Evolutionary conservation across 2,113 vertebrate species (phyloP), one percentile per base, ranked within the genome.

Genomic region (Chitala chitala): DNA sequence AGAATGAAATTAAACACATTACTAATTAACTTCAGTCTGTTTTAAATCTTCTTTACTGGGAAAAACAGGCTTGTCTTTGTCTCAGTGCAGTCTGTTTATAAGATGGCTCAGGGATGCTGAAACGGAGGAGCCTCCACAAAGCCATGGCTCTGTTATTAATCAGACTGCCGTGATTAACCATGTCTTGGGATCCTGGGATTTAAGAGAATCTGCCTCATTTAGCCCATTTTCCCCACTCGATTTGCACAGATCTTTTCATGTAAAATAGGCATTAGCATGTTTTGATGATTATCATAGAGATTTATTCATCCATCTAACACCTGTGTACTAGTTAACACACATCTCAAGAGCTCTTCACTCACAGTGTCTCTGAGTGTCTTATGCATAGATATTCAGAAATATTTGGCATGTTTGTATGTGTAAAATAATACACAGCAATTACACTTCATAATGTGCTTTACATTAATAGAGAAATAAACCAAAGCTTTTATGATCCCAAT

Each of bases 271-370:
- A 63, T 38, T 36, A 63, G 56, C 56, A 59, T 17, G 56, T 59
- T 17, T 24, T 59, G 20, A 33, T 59, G 56, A 59, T 59, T 17
- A 59, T 59, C 33, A 59, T 59, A 31, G 29, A 31, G 59, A 63
- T 63, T 63, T 38, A 63, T 63, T 63, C 59, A 63, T 13, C 59
- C 59, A n/a, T 20, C 59, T 38, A 38, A 63, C 59, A 63, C 59
- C 59, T 36, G 59, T 63, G 17, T n/a, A 63, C 59, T 63, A 38
- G 33, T 63, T 63, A 63, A 9, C 12, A 36, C 38, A 38, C 59
- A 38, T 38, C 59, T 63, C 31, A 63, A 63, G 59, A n/a, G 33
- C 59, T 36, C 33, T n/a, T 36, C 17, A 8, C 31, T 38, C 26
- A 63, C 38, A 3, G 38, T 63, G 33, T 63, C 38, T 63, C 15